Evolutionary conservation across 2,113 vertebrate genomes (phyloP), one percentile per base, ranked within the genome.

Genomic region (Neolamprologus variostigma): DNA sequence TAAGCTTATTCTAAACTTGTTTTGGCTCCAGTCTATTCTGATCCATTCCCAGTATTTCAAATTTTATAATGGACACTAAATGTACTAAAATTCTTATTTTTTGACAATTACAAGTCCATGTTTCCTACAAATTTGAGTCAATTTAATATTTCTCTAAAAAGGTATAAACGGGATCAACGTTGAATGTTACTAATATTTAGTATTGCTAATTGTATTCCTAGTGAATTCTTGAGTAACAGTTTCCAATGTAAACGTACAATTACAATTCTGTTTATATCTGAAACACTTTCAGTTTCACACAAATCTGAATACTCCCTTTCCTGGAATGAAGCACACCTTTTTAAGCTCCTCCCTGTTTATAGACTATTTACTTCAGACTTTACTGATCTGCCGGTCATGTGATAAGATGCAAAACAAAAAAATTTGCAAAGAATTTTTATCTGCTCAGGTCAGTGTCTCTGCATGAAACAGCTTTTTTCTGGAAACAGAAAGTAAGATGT

Each of bases 41-140:
- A 13, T 55, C 21, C 11, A 55, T 13, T 55, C 0, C 53, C 0
- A 13, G 53, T 7, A 54, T 54, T 53, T 0, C 3, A 0, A 53
- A 53, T 1, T 9, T 0, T n/a, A 51, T n/a, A 53, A 53, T n/a
- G 0, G 0, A 53, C n/a, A 11, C 1, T 3, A 53, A 53, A 53
- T 21, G 51, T 21, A 12, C 10, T 54, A 54, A 54, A 54, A 54
- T 54, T 0, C 0, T 42, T 53, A 53, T 54, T 54, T 54, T 54
- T 54, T 12, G 51, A 54, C n/a, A 21, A 54, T 4, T 54, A 21
- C 0, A 54, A 53, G 5, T 54, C 51, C 9, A 21, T 21, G 0
- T 54, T 54, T 54, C 10, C 0, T 1, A 54, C 0, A 54, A 12
- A 54, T 54, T 54, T 54, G 51, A 12, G 2, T 3, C 51, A 54